Evolutionary conservation across 2,888 invertebrate species (phyloP).

Genomic region (Craniophora ligustri): DNA sequence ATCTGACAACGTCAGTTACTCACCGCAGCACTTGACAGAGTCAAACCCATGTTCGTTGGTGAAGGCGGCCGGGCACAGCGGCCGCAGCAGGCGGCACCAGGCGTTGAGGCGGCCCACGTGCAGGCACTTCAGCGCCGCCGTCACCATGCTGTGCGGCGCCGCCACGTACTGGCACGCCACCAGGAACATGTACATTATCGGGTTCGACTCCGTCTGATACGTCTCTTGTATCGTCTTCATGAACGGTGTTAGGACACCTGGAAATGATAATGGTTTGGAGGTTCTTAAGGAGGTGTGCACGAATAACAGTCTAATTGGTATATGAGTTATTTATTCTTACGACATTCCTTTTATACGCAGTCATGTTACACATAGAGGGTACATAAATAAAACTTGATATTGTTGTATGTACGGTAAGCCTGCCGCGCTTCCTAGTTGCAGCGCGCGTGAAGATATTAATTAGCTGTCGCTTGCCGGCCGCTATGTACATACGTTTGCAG

Average conservation of each 20-base stretch:
- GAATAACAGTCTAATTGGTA: too few relatives aligned
- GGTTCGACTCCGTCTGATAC: neutral
- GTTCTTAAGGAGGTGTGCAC: too few relatives aligned
- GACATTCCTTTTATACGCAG: too few relatives aligned
- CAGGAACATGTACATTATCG: conserved; percentile 29
- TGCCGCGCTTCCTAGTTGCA: too few relatives aligned
- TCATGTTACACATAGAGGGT: too few relatives aligned
- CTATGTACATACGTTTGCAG: too few relatives aligned
- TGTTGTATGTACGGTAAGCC: too few relatives aligned
- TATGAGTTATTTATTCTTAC: too few relatives aligned
- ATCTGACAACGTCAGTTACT: too few relatives aligned
- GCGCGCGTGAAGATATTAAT: too few relatives aligned
- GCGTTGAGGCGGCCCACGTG: conserved; percentile 63
- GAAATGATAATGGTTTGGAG: neutral
- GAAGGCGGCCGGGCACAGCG: conserved; percentile 56
- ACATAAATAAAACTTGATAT: too few relatives aligned
- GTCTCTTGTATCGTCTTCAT: conserved; percentile 18
- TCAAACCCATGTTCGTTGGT: conserved; percentile 48
- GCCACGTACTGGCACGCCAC: conserved; percentile 24
- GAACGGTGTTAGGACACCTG: conserved; percentile 61
- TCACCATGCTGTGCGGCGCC: conserved; percentile 64
- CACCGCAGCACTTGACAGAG: conserved; percentile 11
- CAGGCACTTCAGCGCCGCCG: conserved; percentile 44
- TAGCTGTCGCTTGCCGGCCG: too few relatives aligned
- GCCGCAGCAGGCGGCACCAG: conserved; percentile 55